Base-by-base conservation (phyloP, 1,140 invertebrate species). In the Linepithema humile region DNA sequence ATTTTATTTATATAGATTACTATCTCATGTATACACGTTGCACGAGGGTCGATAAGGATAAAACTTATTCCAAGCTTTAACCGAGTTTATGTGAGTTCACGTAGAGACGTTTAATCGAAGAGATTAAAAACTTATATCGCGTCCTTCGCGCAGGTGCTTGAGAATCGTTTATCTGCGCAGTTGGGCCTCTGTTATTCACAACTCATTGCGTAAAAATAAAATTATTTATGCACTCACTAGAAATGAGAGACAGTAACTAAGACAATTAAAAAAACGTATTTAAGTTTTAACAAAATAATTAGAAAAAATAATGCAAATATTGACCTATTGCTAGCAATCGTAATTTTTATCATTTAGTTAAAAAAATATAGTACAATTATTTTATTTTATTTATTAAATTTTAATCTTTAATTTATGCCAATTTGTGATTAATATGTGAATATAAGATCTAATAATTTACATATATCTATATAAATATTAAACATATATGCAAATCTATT, bases 61-160 rank as follows among this genome's bases (percentile, higher is more conserved):
- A 77, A 77, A 77, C 29, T 64, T 75, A 77, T 38, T 12, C 15
- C 6, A 23, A 65, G 29, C 20, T 77, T 77, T 77, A 77, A 77
- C 38, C 10, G 20, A 43, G 40, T 65, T 77, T 77, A 77, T 62
- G 60, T 38, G 45, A 65, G 60, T 64, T 48, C 29, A 65, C 59
- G 43, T 65, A 45, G 43, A 38, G 17, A 38, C 29, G 40, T 60
- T 50, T 77, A 65, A 77, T 65, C 43, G 74, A 65, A 77, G 29
- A 38, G 74, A 77, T 77, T 77, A 65, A 48, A 65, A 17, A 65
- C 43, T 50, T 64, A 53, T 65, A 38, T 38, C 17, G 29, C n/a
- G 59, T 65, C 43, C 60, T 53, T 50, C 38, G 10, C 26, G n/a
- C 12, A 17, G 29, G 5, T 26, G 20, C 20, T 77, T 55, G 20